Conservation (phyloP, 1,140 invertebrate species). For the Drosophila jambulina region DNA sequence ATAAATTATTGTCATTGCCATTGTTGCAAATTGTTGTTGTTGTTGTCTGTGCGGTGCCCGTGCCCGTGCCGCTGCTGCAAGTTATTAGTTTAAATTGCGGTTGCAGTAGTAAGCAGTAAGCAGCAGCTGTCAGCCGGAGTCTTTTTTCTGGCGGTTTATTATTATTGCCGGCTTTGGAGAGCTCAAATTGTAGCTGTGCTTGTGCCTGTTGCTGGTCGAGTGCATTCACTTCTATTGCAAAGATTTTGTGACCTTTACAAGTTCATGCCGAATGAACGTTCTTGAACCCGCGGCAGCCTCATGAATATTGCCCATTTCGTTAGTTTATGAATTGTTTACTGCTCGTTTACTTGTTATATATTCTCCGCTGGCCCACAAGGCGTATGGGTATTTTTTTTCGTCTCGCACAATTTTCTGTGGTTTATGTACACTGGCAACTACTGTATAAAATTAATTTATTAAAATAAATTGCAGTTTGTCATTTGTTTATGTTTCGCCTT, state of each 20-base stretch:
- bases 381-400: slow-evolving; percentile 4
- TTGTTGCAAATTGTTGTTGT: slow-evolving; percentile 43
- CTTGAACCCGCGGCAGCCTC: slow-evolving; percentile 55
- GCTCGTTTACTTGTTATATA: slow-evolving; percentile 15
- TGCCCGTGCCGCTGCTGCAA: slow-evolving; percentile 47
- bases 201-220: slow-evolving; percentile 33
- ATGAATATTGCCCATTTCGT: slow-evolving; percentile 15
- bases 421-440: background rate
- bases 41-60: slow-evolving; percentile 10
- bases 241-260: slow-evolving; percentile 69
- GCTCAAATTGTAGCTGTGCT: slow-evolving; percentile 24
- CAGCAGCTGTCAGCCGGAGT: slow-evolving; percentile 46
- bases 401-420: background rate
- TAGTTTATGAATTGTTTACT: slow-evolving; percentile 26
- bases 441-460: background rate
- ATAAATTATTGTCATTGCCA: slow-evolving; percentile 81
- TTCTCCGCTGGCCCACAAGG: slow-evolving; percentile 15
- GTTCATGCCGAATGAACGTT: slow-evolving; percentile 73
- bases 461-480: background rate
- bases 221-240: slow-evolving; percentile 74
- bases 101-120: slow-evolving; percentile 48
- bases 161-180: slow-evolving; percentile 62
- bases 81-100: slow-evolving; percentile 80
- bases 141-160: slow-evolving; percentile 34
- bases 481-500: background rate